A percentile compares a stretch with the other conserved stretches of the same genome.
phyloP scores from a whole-genome alignment of 2,113 vertebrate genomes.

The Crotalus tigris region DNA sequence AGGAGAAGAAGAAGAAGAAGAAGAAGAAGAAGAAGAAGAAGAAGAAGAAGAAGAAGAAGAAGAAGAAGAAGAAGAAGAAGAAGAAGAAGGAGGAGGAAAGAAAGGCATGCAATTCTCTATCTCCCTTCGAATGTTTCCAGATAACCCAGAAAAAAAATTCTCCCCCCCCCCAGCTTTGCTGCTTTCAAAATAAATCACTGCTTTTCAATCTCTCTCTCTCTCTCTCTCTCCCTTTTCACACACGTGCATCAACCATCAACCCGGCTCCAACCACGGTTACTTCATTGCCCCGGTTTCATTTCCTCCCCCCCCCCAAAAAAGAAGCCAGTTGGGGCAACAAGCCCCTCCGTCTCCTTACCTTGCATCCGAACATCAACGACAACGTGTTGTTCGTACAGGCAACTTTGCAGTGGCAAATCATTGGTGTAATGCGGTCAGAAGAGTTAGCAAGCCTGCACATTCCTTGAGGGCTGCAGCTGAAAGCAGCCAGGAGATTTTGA shows the following conservation, averaged over 20 bases:
- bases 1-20: no score
- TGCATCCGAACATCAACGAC: slow-evolving; percentile 96
- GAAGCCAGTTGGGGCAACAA: slow-evolving; percentile 45
- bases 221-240: neutral
- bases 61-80: no score
- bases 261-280: neutral
- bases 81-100: neutral
- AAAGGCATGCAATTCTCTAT: slow-evolving; percentile 29
- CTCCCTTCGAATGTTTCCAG: slow-evolving; percentile 11
- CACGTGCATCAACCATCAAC: neutral
- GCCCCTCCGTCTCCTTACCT: slow-evolving; percentile 83
- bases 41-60: no score
- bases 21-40: no score
- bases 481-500: slow-evolving; percentile 66
- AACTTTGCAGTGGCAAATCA: slow-evolving; percentile 97
- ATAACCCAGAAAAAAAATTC: slow-evolving; percentile 44
- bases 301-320: neutral
- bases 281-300: no score
- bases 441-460: slow-evolving; percentile 88
- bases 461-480: slow-evolving; percentile 75
- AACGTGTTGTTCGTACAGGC: slow-evolving; percentile 92
- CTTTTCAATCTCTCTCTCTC: neutral
- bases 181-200: neutral
- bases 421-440: slow-evolving; percentile 83
- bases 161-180: neutral